Percentiles rank a stretch among this genome's conserved stretches.
Evolutionary conservation across 2,113 vertebrate species (phyloP).

Genomic region (Phylloscopus trochiloides): DNA sequence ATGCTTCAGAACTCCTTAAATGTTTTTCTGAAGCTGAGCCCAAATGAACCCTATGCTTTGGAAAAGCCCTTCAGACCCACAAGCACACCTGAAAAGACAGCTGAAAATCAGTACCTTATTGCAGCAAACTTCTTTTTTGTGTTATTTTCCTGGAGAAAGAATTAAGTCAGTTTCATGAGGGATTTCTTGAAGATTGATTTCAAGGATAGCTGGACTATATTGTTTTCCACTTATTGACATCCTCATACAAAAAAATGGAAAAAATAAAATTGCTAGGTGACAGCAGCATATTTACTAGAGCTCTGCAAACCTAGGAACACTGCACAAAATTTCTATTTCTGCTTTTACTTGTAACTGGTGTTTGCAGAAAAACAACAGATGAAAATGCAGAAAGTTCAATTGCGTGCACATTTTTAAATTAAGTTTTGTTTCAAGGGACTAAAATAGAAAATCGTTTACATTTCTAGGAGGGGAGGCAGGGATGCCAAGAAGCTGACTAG

Average conservation of each 20-base stretch:
- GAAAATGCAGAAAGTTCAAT: neutral
- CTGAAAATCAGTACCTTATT: neutral
- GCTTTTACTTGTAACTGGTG: neutral
- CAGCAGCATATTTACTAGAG: neutral
- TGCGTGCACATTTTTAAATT: neutral
- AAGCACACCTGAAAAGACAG: neutral
- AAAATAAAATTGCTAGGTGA: slow-evolving; percentile 27
- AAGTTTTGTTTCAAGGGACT: neutral
- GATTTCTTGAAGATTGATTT: slow-evolving; percentile 13
- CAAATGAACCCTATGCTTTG: neutral
- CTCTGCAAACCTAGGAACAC: neutral
- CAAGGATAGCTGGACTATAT: neutral
- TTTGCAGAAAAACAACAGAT: neutral
- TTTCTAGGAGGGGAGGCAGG: neutral
- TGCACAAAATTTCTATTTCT: neutral
- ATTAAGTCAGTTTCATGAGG: neutral
- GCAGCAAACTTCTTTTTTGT: neutral
- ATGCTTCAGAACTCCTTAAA: neutral
- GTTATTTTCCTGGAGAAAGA: neutral
- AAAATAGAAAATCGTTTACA: neutral
- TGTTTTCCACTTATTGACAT: neutral
- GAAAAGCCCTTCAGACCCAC: neutral
- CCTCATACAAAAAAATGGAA: neutral
- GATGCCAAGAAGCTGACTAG: neutral
- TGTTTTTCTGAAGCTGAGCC: neutral